Evolutionary conservation across 2,113 vertebrate genomes (phyloP).

Genomic region (Stegostoma tigrinum): DNA sequence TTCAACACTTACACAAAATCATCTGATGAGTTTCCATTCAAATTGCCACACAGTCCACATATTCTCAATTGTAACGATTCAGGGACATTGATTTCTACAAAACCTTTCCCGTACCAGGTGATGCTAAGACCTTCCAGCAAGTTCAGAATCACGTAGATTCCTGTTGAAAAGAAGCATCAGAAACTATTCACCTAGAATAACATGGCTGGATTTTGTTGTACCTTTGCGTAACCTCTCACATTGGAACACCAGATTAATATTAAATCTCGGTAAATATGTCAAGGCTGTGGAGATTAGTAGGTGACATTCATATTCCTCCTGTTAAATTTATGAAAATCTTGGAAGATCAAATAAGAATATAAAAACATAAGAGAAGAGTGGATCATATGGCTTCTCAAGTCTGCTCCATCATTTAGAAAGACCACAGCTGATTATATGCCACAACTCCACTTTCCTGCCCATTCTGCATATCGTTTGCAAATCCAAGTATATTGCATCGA

Average conservation of each 20-base stretch:
- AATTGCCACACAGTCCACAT: slow-evolving; percentile 33
- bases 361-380: neutral
- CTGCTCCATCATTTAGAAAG: neutral
- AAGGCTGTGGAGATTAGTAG: neutral
- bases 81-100: slow-evolving; percentile 17
- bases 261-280: neutral
- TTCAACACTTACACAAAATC: slow-evolving; percentile 26
- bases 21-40: slow-evolving; percentile 23
- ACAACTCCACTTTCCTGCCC: neutral
- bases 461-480: neutral
- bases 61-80: neutral
- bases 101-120: slow-evolving; percentile 26
- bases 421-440: neutral
- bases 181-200: neutral
- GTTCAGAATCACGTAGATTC: neutral
- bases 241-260: neutral
- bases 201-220: neutral
- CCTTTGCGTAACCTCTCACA: neutral
- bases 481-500: no score
- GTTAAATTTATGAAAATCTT: neutral
- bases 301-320: neutral
- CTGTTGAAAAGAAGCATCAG: neutral
- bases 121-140: neutral
- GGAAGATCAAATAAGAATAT: no score
- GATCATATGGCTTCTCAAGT: neutral